Percentiles rank a stretch among this genome's conserved stretches.
Evolutionary conservation across 2,797 vertebrate genomes (phyloP).

Genomic region (Clamator glandarius): DNA sequence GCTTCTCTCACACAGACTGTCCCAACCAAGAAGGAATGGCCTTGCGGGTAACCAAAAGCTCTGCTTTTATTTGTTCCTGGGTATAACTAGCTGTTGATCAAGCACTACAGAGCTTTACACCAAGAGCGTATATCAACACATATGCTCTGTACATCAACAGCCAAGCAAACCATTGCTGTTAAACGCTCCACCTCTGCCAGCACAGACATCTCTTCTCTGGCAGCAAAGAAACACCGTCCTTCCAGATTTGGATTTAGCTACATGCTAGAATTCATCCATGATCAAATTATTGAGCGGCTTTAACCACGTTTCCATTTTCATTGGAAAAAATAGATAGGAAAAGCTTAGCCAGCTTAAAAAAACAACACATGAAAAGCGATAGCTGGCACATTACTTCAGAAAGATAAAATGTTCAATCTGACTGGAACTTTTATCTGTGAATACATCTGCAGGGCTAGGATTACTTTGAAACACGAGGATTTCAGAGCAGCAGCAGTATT

Average conservation of each 20-base stretch:
- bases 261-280: not conserved
- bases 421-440: conserved; percentile 22
- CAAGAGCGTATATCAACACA: not conserved
- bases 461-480: conserved; percentile 19
- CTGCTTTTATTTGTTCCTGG: not conserved
- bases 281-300: not conserved
- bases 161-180: not conserved
- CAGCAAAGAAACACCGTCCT: not conserved
- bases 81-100: too few relatives aligned
- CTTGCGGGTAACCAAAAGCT: not conserved
- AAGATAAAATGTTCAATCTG: not conserved
- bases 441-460: conserved; percentile 3
- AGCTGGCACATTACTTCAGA: not conserved
- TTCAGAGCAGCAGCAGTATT: not conserved
- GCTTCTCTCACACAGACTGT: not conserved
- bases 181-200: not conserved
- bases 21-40: not conserved
- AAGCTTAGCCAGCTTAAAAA: not conserved
- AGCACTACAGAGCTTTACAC: not conserved
- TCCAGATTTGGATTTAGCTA: conserved; percentile 3
- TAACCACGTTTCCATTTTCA: not conserved
- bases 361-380: not conserved
- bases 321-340: not conserved
- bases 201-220: not conserved
- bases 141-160: accelerated